phyloP scores from a whole-genome alignment of 2,888 invertebrate genomes.

The Phlogophora meticulosa region DNA sequence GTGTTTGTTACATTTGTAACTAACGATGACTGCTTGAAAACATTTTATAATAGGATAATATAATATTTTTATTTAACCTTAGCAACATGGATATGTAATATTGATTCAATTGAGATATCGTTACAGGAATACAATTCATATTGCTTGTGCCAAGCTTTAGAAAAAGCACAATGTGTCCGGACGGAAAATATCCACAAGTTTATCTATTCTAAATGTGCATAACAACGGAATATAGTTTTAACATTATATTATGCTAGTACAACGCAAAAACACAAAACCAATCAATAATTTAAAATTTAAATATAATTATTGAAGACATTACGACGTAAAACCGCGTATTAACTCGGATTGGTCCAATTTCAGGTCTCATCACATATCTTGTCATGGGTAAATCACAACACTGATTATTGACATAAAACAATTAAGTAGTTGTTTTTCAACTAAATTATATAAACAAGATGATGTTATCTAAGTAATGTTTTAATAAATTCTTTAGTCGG shows the following conservation, averaged over 20 bases:
- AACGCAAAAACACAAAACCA: conserved; percentile 52
- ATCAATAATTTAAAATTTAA: conserved; percentile 46
- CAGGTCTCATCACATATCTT: conserved; percentile 78
- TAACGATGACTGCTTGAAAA: conserved; percentile 50
- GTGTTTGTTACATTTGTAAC: conserved; percentile 61
- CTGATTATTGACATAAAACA: conserved; percentile 62
- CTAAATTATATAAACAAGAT: conserved; percentile 49
- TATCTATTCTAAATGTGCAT: conserved; percentile 54
- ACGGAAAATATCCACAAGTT: conserved; percentile 75
- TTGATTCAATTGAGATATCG: conserved; percentile 52
- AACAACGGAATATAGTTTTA: conserved; percentile 44
- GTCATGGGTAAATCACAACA: conserved; percentile 79
- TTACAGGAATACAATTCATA: conserved; percentile 54
- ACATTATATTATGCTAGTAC: conserved; percentile 45
- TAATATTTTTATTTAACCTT: conserved; percentile 64
- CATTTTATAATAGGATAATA: conserved; percentile 59
- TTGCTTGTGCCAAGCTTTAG: conserved; percentile 51
- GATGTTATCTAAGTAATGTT: conserved; percentile 43
- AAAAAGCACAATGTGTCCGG: conserved; percentile 68
- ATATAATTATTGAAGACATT: conserved; percentile 58
- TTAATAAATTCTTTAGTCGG: conserved; percentile 38
- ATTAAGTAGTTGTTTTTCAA: conserved; percentile 54
- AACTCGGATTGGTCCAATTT: conserved; percentile 81
- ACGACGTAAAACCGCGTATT: conserved; percentile 57
- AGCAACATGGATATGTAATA: conserved; percentile 74